Percentiles rank a stretch among this genome's conserved stretches.
phyloP scores from a whole-genome alignment of 2,797 vertebrate genomes.

The Enoplosus armatus region DNA sequence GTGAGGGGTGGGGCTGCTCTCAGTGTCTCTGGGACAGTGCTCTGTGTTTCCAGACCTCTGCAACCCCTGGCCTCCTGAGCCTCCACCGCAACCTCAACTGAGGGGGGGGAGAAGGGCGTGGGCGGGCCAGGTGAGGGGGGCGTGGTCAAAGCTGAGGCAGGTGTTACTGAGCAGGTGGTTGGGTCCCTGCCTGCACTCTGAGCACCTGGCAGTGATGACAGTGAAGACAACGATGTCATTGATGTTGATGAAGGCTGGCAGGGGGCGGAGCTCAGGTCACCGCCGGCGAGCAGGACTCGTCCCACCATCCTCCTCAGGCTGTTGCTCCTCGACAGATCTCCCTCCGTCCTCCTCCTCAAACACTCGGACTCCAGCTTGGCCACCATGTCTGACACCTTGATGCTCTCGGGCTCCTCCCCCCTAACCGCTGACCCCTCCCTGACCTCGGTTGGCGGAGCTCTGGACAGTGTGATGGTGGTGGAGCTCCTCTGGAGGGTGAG shows the following conservation, averaged over 20 bases:
- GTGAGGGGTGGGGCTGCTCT: background rate
- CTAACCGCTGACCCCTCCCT: background rate
- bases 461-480: conserved; percentile 78
- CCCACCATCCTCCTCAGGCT: conserved; percentile 91
- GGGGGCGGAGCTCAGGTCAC: conserved; percentile 54
- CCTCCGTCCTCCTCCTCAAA: conserved; percentile 82
- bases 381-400: conserved; percentile 94
- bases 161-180: background rate
- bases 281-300: conserved; percentile 87
- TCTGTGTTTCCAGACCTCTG: background rate
- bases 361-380: conserved; percentile 94
- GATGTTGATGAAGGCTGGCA: background rate
- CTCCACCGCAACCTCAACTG: background rate
- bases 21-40: background rate
- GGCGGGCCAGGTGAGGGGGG: background rate
- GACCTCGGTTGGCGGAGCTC: conserved; percentile 14
- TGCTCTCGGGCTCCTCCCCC: conserved; percentile 84
- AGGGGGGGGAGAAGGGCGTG: background rate
- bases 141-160: background rate
- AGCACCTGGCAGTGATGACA: background rate
- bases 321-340: conserved; percentile 89
- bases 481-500: conserved; percentile 68
- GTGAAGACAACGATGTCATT: background rate
- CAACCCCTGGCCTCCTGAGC: too few relatives aligned
- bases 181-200: background rate